Evolutionary conservation across 2,888 invertebrate species (phyloP).

Genomic region (Coleophora deauratella): DNA sequence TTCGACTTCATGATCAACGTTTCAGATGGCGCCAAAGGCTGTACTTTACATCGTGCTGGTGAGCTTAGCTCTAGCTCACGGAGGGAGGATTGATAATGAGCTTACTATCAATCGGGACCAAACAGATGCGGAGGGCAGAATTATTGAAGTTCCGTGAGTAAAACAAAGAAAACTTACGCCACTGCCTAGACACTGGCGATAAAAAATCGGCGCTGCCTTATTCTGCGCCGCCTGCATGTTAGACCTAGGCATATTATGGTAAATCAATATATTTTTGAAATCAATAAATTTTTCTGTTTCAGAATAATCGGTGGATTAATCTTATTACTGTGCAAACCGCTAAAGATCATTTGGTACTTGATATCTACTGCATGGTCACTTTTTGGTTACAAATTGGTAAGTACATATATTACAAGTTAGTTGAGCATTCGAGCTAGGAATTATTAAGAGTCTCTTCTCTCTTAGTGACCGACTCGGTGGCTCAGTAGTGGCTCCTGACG

Average conservation of each 20-base stretch:
- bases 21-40: slow-evolving; percentile 14
- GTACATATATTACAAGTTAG: background rate
- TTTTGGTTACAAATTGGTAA: slow-evolving; percentile 16
- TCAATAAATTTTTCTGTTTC: slow-evolving; percentile 1
- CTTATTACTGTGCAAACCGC: background rate
- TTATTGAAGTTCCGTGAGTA: slow-evolving; percentile 16
- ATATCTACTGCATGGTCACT: slow-evolving; percentile 10
- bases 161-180: too few species aligned
- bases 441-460: too few species aligned
- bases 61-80: slow-evolving; percentile 11
- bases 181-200: too few species aligned
- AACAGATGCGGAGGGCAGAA: slow-evolving; percentile 10
- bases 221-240: too few species aligned
- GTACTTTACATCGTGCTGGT: slow-evolving; percentile 8
- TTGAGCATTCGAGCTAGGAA: too few species aligned
- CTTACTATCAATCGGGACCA: slow-evolving; percentile 1
- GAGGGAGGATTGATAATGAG: slow-evolving; percentile 4
- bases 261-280: background rate
- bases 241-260: too few species aligned
- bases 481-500: too few species aligned
- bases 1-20: background rate
- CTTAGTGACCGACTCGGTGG: too few species aligned
- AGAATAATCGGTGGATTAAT: slow-evolving; percentile 11
- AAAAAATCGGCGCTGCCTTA: too few species aligned
- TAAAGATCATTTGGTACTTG: slow-evolving; percentile 10